phyloP scores from a whole-genome alignment of 2,888 invertebrate genomes.

The Agrypnus murinus region DNA sequence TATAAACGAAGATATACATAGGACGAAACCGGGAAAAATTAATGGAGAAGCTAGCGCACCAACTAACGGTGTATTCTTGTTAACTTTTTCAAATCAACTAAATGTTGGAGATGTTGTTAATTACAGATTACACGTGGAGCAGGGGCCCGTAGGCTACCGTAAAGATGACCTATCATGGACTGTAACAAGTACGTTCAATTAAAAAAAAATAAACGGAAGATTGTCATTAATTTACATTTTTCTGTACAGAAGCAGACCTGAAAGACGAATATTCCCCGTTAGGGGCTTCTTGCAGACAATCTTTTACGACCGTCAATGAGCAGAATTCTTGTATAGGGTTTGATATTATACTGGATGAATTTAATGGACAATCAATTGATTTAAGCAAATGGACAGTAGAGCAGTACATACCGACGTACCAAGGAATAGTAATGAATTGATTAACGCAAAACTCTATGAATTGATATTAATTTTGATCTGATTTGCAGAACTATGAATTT shows the following conservation, averaged over 20 bases:
- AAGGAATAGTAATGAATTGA: slow-evolving; percentile 66
- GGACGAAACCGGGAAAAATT: slow-evolving; percentile 74
- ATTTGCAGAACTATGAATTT: slow-evolving; percentile 77
- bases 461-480: too few species aligned
- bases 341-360: slow-evolving; percentile 78
- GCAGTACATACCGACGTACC: slow-evolving; percentile 73
- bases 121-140: slow-evolving; percentile 78
- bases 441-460: neutral
- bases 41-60: slow-evolving; percentile 71
- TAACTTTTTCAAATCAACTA: slow-evolving; percentile 60
- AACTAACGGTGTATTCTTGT: slow-evolving; percentile 73
- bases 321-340: slow-evolving; percentile 57
- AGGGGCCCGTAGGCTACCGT: slow-evolving; percentile 71
- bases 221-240: neutral
- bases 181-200: slow-evolving; percentile 70
- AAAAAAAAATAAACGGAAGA: neutral
- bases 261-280: slow-evolving; percentile 25
- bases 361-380: slow-evolving; percentile 69
- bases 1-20: slow-evolving; percentile 73
- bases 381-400: slow-evolving; percentile 75
- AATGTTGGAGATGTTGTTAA: slow-evolving; percentile 75
- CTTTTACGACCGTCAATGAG: slow-evolving; percentile 18
- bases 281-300: neutral
- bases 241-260: slow-evolving; percentile 26
- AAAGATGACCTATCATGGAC: slow-evolving; percentile 70